phyloP scores from a whole-genome alignment of 2,797 vertebrate genomes.

The Peromyscus aztecus region DNA sequence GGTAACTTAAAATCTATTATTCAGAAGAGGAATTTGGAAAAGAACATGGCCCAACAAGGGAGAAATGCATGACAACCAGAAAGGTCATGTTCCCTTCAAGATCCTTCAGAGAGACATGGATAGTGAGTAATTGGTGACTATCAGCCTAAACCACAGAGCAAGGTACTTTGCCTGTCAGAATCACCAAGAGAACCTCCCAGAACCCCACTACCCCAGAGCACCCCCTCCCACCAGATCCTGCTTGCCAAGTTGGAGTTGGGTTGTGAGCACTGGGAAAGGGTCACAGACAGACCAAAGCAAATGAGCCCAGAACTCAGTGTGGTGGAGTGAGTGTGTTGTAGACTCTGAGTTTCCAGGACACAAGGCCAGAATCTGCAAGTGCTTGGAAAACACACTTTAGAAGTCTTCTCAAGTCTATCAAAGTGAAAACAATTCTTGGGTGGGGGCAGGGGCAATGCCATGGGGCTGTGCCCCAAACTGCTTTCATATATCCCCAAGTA shows the following conservation, averaged over 20 bases:
- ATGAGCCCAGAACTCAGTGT: not conserved
- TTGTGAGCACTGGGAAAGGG: not conserved
- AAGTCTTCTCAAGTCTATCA: not conserved
- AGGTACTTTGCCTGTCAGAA: not conserved
- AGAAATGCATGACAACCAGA: not conserved
- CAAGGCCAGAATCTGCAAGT: not conserved
- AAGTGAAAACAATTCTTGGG: not conserved
- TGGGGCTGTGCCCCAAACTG: rapidly evolving
- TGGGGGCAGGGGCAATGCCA: not conserved
- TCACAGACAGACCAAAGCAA: not conserved
- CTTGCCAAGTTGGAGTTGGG: not conserved
- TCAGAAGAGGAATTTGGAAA: slow-evolving; percentile 52
- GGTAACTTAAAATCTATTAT: slow-evolving; percentile 21
- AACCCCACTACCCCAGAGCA: not conserved
- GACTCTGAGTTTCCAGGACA: not conserved
- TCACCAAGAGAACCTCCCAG: not conserved
- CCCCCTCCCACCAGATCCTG: not conserved
- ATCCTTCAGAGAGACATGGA: not conserved
- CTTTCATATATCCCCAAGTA: rapidly evolving
- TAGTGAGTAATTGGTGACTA: not conserved
- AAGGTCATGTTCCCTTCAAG: slow-evolving; percentile 23
- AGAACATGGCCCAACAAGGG: slow-evolving; percentile 54
- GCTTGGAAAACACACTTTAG: not conserved
- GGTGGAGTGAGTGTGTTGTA: not conserved
- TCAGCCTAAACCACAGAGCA: not conserved